Conservation (phyloP, 2,113 vertebrate species). For the Pelecanus crispus region DNA sequence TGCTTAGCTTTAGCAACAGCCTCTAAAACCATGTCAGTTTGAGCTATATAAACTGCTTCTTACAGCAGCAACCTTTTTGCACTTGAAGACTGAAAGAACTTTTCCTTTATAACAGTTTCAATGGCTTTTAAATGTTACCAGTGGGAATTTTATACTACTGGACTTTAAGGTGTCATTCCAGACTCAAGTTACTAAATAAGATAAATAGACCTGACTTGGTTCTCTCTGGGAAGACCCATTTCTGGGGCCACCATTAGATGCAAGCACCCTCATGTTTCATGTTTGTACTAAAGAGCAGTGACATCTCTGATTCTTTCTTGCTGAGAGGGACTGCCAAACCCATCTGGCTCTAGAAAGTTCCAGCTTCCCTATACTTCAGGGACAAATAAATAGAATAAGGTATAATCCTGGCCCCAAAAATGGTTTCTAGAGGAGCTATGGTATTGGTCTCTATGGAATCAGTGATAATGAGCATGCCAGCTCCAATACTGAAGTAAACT, state of each 20-base stretch:
- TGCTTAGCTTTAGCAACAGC: neutral
- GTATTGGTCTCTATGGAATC: neutral
- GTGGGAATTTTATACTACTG: neutral
- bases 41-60: neutral
- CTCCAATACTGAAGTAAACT: neutral
- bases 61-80: neutral
- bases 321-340: neutral
- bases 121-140: neutral
- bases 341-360: neutral
- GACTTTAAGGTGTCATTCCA: neutral
- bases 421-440: neutral
- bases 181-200: neutral
- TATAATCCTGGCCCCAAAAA: neutral
- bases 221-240: neutral
- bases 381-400: neutral
- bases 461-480: neutral
- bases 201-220: neutral
- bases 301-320: neutral
- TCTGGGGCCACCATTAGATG: neutral
- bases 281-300: neutral
- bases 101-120: neutral
- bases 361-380: neutral
- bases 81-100: neutral
- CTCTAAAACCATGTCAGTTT: neutral
- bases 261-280: neutral